Evolutionary conservation across 1,140 invertebrate genomes (phyloP), one percentile per base, ranked within the genome.

Genomic region (Wiebesia pumilae): DNA sequence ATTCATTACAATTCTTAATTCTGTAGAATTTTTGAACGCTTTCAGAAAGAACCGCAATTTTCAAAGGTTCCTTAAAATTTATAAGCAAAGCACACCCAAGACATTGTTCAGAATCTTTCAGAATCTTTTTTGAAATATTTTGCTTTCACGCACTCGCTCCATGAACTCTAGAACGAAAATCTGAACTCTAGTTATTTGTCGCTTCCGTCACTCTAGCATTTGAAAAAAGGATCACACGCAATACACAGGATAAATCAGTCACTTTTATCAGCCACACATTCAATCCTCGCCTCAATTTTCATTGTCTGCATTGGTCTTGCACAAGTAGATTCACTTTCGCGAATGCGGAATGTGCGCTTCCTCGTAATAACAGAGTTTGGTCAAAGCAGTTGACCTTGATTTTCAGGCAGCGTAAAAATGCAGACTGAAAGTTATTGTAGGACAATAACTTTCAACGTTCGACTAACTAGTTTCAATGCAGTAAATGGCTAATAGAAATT

Each of bases 331-430:
- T 62, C 58, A 62, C 58, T 62, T 62, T 62, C 58, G 58, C 24
- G 58, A 62, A 1, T 62, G 21, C 4, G 14, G 2, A 27, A 43
- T 24, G 16, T 33, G 14, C 27, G 12, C 27, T 35, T 58, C 51
- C 6, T 43, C 9, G 14, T 77, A 71, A 71, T 30, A 71, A 77
- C 6, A 7, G 30, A 81, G 19, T 7, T 24, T 24, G 16, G 79
- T 40, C 21, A 33, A 7, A 81, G 40, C 33, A 58, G 35, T 24
- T 81, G 79, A 40, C 79, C 54, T 54, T 65, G 79, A 65, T 81
- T 62, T 65, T 65, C 54, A 19, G 43, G 27, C 19, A 0, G 7
- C 12, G 38, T 0, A 75, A 43, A 43, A n/a, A 75, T 43, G 2
- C 43, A 38, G n/a, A 12, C 30, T 69, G 30, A 69, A 69, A 69